Percentiles rank a stretch among this genome's conserved stretches.
phyloP scores from a whole-genome alignment of 2,888 invertebrate species.

The Cyaniris semiargus region DNA sequence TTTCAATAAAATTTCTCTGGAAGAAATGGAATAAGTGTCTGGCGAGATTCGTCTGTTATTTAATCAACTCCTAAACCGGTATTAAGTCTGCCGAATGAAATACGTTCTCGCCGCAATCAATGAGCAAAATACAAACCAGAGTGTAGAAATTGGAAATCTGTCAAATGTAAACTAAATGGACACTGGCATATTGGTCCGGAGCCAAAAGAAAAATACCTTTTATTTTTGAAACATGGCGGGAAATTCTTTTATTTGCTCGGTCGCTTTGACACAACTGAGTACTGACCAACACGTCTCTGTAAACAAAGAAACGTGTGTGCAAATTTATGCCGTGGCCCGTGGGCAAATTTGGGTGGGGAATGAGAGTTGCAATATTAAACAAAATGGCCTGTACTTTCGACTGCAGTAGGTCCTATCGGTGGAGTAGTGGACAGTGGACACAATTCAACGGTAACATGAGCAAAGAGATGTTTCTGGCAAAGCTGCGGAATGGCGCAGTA shows the following conservation, averaged over 20 bases:
- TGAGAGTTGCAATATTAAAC: slow-evolving; percentile 5
- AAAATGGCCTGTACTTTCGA: neutral
- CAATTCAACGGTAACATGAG: neutral
- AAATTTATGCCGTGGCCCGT: neutral
- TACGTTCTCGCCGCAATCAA: slow-evolving; percentile 24
- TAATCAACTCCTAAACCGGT: slow-evolving; percentile 8
- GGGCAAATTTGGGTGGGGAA: neutral
- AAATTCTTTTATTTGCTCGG: slow-evolving; percentile 22
- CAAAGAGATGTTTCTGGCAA: neutral
- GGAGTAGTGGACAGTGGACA: neutral
- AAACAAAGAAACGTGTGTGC: slow-evolving; percentile 12
- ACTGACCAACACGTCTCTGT: slow-evolving; percentile 15
- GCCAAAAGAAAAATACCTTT: slow-evolving; percentile 31
- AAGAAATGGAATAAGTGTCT: neutral
- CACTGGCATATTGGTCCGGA: slow-evolving; percentile 22
- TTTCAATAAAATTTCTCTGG: neutral
- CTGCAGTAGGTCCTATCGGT: neutral
- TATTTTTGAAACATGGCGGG: slow-evolving; percentile 26
- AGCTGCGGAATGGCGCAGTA: neutral
- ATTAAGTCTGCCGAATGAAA: neutral
- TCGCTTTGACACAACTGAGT: slow-evolving; percentile 13
- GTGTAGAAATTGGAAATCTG: slow-evolving; percentile 33
- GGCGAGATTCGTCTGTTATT: neutral
- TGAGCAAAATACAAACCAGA: slow-evolving; percentile 25
- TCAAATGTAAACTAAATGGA: slow-evolving; percentile 33